phyloP scores from a whole-genome alignment of 2,888 invertebrate genomes.

The Steromphala cineraria region DNA sequence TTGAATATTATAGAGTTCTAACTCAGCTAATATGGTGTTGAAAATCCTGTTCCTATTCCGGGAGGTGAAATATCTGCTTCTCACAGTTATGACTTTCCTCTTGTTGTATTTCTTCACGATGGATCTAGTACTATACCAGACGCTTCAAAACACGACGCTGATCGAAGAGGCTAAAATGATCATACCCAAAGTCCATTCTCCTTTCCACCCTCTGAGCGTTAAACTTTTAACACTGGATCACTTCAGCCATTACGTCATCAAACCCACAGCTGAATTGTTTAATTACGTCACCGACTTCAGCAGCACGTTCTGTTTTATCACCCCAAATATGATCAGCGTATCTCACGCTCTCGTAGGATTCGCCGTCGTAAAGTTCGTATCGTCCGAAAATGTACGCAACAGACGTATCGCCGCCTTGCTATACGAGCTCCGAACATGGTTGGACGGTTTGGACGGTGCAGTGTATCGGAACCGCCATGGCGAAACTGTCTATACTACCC shows the following conservation, averaged over 20 bases:
- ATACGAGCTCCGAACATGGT: neutral
- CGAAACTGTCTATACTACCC: neutral
- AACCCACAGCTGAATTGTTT: slow-evolving; percentile 84
- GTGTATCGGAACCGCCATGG: neutral
- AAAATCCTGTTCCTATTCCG: no score
- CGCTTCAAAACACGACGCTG: neutral
- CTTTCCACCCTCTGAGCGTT: slow-evolving; percentile 80
- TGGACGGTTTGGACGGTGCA: neutral
- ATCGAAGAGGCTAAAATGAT: neutral
- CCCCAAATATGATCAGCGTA: slow-evolving; percentile 86
- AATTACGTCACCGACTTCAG: slow-evolving; percentile 82
- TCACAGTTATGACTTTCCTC: neutral
- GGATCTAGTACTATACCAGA: neutral
- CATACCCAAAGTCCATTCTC: neutral
- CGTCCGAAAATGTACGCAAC: slow-evolving; percentile 78
- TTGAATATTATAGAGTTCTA: no score
- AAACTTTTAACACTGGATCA: slow-evolving; percentile 89
- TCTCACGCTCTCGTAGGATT: slow-evolving; percentile 86
- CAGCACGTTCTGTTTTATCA: slow-evolving; percentile 78
- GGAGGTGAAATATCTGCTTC: no score
- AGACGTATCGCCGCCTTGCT: neutral
- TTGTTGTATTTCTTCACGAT: neutral
- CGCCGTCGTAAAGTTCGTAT: slow-evolving; percentile 83
- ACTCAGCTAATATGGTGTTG: no score
- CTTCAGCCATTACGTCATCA: slow-evolving; percentile 88